Conservation (phyloP, 2,113 vertebrate genomes). For the Nycticryphes semicollaris region DNA sequence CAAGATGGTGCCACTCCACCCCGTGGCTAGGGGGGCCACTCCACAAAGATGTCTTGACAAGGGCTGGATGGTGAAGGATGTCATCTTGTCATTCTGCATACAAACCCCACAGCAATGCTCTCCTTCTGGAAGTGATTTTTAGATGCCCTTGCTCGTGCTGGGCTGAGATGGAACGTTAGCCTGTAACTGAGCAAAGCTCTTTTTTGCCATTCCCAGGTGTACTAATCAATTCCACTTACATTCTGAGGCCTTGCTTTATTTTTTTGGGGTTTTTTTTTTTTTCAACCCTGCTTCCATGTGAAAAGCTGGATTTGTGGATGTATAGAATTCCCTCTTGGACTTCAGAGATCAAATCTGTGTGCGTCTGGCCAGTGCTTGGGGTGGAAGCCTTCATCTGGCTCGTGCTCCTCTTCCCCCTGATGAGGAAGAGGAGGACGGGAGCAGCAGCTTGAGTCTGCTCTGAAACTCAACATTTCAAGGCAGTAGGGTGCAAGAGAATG, state of each 20-base stretch:
- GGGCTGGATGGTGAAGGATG: neutral
- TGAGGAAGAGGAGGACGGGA: neutral
- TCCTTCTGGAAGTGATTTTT: neutral
- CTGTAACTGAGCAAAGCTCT: neutral
- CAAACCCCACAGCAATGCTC: neutral
- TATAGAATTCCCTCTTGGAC: neutral
- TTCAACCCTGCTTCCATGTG: rapidly evolving
- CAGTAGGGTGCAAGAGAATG: neutral
- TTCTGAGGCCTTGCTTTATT: neutral
- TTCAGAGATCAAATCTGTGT: rapidly evolving
- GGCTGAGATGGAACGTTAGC: neutral
- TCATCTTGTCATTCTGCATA: neutral
- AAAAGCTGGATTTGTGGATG: neutral
- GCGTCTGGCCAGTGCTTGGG: neutral
- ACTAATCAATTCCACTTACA: neutral
- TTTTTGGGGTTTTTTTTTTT: neutral
- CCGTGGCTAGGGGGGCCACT: neutral
- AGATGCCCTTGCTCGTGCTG: neutral
- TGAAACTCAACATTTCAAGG: rapidly evolving
- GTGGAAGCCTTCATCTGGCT: neutral
- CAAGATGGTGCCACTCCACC: neutral
- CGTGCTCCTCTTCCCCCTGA: rapidly evolving
- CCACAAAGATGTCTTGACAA: neutral
- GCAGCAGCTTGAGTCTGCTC: neutral
- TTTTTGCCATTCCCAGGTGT: neutral